phyloP scores from a whole-genome alignment of 1,140 invertebrate genomes.

The Apolygus lucorum region DNA sequence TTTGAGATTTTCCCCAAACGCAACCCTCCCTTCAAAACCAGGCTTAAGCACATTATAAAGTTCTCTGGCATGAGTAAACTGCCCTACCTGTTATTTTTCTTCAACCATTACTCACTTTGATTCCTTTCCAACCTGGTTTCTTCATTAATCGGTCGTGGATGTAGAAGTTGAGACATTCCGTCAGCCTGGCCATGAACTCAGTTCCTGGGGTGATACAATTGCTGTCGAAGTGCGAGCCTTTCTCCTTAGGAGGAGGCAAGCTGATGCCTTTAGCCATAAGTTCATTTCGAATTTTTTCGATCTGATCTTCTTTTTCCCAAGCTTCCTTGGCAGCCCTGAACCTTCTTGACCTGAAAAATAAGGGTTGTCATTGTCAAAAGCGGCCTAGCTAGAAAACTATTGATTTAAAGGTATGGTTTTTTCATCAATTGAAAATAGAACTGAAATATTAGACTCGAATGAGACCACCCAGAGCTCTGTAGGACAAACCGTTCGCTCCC shows the following conservation, averaged over 20 bases:
- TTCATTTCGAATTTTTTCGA: constrained; percentile 67
- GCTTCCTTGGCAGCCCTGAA: constrained; percentile 96
- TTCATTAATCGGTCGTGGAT: constrained; percentile 89
- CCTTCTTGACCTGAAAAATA: constrained; percentile 63
- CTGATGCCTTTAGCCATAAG: constrained; percentile 63
- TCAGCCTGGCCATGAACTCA: constrained; percentile 93
- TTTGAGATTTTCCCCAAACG: neutral
- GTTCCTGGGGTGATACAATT: constrained; percentile 99
- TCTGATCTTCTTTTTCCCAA: constrained; percentile 78
- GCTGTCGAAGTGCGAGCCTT: constrained; percentile 91
- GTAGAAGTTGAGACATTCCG: constrained; percentile 91
- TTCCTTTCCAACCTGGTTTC: constrained; percentile 89
- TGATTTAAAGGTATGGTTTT: no score
- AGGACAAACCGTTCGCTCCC: no score
- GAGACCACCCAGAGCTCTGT: no score
- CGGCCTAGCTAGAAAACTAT: no score
- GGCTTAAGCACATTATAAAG: no score
- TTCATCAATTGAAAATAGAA: no score
- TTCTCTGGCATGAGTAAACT: no score
- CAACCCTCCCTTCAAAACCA: neutral
- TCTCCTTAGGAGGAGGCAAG: constrained; percentile 82
- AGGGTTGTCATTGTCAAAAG: no score
- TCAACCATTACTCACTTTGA: constrained; percentile 68
- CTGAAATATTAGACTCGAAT: no score
- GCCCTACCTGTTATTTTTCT: no score